Evolutionary conservation across 2,113 vertebrate genomes (phyloP).

Genomic region (Dasyornis broadbenti): DNA sequence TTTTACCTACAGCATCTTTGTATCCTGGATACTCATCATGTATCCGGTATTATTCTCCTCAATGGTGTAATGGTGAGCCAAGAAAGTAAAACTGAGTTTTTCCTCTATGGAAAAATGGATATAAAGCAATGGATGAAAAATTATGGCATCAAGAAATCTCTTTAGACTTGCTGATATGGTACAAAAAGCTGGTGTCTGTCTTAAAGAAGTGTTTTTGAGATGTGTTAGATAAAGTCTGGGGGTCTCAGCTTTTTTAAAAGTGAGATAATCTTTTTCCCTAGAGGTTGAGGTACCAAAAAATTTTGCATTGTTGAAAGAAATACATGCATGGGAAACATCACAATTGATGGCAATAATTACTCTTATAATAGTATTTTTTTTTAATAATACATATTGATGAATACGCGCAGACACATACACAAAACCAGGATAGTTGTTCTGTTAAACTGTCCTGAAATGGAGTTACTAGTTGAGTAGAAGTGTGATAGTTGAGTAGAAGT

Average conservation of each 20-base stretch:
- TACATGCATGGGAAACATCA: not conserved
- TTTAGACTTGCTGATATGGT: not conserved
- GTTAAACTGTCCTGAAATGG: not conserved
- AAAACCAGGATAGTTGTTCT: not conserved
- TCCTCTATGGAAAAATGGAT: not conserved
- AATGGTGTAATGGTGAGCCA: accelerated
- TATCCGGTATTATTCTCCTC: not conserved
- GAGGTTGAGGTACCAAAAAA: not conserved
- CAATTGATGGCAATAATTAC: not conserved
- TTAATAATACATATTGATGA: not conserved
- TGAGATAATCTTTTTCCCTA: not conserved
- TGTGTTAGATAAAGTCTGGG: not conserved
- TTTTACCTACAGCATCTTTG: not conserved
- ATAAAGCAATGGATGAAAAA: not conserved
- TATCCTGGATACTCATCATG: not conserved
- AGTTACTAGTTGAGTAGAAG: not conserved
- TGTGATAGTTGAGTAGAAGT: not conserved
- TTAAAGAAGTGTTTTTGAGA: not conserved
- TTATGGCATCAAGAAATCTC: not conserved
- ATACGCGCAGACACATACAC: not conserved
- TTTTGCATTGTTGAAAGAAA: not conserved
- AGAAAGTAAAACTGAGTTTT: not conserved
- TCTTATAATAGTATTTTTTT: not conserved
- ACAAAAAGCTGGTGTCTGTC: not conserved
- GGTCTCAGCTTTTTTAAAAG: not conserved